These are phyloP conservation scores for Acleris laterana DNA, from an alignment of 2,888 invertebrate species.

Conservation along the genomic window DNA sequence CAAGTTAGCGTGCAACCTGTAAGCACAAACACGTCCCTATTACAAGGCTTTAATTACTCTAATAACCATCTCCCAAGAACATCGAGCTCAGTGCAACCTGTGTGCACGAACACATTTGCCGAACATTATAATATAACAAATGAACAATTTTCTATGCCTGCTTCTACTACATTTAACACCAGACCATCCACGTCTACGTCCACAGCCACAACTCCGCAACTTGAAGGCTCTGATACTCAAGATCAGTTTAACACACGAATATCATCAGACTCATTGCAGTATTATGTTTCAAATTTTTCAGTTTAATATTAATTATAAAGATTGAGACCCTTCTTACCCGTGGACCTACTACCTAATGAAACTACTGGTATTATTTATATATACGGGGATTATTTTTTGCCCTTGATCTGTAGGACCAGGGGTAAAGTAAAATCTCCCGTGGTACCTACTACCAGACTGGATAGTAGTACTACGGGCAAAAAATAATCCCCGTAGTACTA, in stretches of 20 bases:
- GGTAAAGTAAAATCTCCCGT: slow-evolving; percentile 7
- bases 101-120: slow-evolving; percentile 6
- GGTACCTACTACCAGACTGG: slow-evolving; percentile 11
- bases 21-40: slow-evolving; percentile 3
- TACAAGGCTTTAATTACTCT: slow-evolving; percentile 8
- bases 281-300: slow-evolving; percentile 14
- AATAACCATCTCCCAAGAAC: slow-evolving; percentile 6
- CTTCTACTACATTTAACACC: slow-evolving; percentile 1
- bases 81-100: slow-evolving; percentile 7
- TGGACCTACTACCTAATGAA: background rate
- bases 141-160: slow-evolving; percentile 4
- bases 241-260: slow-evolving; percentile 7
- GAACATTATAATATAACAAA: slow-evolving; percentile 7
- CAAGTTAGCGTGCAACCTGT: slow-evolving; percentile 10
- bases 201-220: slow-evolving; percentile 12
- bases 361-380: slow-evolving; percentile 8
- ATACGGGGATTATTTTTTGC: slow-evolving; percentile 10
- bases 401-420: slow-evolving; percentile 11
- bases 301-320: slow-evolving; percentile 10
- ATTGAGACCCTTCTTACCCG: slow-evolving; percentile 1
- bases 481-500: slow-evolving; percentile 16
- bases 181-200: slow-evolving; percentile 17
- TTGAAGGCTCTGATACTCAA: slow-evolving; percentile 7
- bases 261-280: slow-evolving; percentile 9
- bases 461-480: slow-evolving; percentile 16